Base-by-base conservation (phyloP, 2,888 invertebrate species). In the Campaea margaritaria region DNA sequence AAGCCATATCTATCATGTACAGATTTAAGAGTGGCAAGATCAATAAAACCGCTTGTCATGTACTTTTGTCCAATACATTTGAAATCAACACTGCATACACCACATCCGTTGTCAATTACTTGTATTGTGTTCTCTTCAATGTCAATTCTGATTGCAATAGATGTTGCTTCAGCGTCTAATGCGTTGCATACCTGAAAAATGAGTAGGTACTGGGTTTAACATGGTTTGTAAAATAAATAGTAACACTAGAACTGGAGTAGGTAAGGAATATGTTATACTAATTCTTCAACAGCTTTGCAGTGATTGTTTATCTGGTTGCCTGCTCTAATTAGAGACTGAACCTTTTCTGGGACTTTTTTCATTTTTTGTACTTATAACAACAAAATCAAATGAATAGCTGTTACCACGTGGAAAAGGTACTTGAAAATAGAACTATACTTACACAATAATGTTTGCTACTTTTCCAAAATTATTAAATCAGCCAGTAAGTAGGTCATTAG, bases 91-190 rank as follows among this genome's bases (percentile, higher is more conserved):
- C 87, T 82, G 2, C 84, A 70, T 31, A 97, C 94, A 1, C 97
- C 97, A 69, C 66, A 71, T 1, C 97, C 97, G 89, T 97, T 96
- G 78, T 97, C 97, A 39, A 96, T 92, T 7, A 97, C 95, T 93
- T 96, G 96, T 67, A 97, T 91, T 67, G 91, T 93, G 71, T 93
- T 93, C 62, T 93, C 90, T 56, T 86, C 78, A 27, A 95, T 82
- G 79, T 96, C 89, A 21, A 96, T 79, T 73, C 96, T 91, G 51
- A 96, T 91, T 15, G 96, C 96, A 57, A 97, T 93, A 21, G 95
- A 94, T 14, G 94, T 94, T 0, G 96, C 93, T 64, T 93, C 92
- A 10, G 96, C 95, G 84, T 96, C 96, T 63, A 96, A 79, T 27
- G 96, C 93, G 85, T 96, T 96, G 63, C 93, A 89, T 31, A 96